Conservation (phyloP, 2,888 invertebrate species). For the Pegoplata infirma region DNA sequence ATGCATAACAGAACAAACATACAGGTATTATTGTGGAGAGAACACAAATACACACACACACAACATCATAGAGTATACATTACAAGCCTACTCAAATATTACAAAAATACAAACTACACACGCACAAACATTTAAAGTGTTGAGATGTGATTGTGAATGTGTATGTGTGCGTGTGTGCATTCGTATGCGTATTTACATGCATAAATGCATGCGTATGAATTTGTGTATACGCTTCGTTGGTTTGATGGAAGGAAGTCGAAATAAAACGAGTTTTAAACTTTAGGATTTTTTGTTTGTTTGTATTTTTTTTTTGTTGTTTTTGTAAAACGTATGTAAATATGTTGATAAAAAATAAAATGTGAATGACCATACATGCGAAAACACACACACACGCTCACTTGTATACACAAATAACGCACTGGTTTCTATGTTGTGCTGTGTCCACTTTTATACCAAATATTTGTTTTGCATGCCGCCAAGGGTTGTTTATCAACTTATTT, state of each 20-base stretch:
- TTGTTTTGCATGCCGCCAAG: slow-evolving; percentile 42
- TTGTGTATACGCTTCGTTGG: slow-evolving; percentile 63
- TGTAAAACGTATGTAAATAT: slow-evolving; percentile 6
- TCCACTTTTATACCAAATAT: slow-evolving; percentile 52
- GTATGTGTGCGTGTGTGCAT: neutral
- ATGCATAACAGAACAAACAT: slow-evolving; percentile 36
- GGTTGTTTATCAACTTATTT: slow-evolving; percentile 34
- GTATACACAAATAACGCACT: too few relatives aligned
- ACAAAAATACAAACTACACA: too few relatives aligned
- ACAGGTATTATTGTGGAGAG: slow-evolving; percentile 52
- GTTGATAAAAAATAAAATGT: neutral
- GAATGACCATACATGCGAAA: neutral
- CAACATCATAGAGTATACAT: too few relatives aligned
- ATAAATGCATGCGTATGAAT: slow-evolving; percentile 43
- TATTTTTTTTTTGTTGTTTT: too few relatives aligned
- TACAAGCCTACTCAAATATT: neutral
- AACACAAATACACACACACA: too few relatives aligned
- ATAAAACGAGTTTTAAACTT: slow-evolving; percentile 52
- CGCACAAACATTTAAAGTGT: slow-evolving; percentile 30
- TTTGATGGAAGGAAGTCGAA: slow-evolving; percentile 67
- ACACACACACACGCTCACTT: neutral
- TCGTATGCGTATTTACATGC: slow-evolving; percentile 21
- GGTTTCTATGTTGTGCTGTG: slow-evolving; percentile 32
- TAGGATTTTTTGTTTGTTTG: slow-evolving; percentile 21
- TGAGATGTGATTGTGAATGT: slow-evolving; percentile 19